Conservation (phyloP, 1,140 invertebrate genomes). For the Patella vulgata region DNA sequence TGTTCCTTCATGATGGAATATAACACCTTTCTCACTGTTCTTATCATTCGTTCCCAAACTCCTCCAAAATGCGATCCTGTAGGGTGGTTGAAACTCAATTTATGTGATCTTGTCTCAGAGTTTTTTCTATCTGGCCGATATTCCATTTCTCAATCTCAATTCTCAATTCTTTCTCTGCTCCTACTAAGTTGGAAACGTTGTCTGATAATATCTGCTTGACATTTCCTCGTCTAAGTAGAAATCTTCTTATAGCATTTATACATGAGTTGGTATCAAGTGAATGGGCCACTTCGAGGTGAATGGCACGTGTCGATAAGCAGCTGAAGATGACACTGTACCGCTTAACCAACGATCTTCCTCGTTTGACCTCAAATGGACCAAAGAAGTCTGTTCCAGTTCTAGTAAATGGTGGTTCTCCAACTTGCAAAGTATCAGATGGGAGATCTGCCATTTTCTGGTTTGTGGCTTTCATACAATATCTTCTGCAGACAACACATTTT, state of each 20-base stretch:
- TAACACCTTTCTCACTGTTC: too few relatives aligned
- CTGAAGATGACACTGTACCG: constrained; percentile 46
- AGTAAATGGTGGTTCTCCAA: constrained; percentile 39
- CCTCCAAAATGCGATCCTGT: constrained; percentile 60
- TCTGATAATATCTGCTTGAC: constrained; percentile 6
- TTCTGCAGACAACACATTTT: constrained; percentile 4
- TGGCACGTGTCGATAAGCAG: constrained; percentile 33
- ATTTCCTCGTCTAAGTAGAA: constrained; percentile 31
- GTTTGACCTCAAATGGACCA: constrained; percentile 42
- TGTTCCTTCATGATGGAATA: constrained; percentile 9
- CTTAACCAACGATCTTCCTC: constrained; percentile 22
- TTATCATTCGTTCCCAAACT: constrained; percentile 55
- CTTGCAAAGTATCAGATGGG: constrained; percentile 17
- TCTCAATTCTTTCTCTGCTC: constrained; percentile 35
- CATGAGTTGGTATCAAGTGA: constrained; percentile 24
- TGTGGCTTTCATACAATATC: neutral
- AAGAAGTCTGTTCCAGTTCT: constrained; percentile 48
- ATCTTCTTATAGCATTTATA: constrained; percentile 31
- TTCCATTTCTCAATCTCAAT: constrained; percentile 30
- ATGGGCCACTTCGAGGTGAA: constrained; percentile 38
- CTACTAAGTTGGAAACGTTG: constrained; percentile 31
- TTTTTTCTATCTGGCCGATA: neutral
- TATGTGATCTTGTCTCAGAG: constrained; percentile 28
- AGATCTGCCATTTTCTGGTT: constrained; percentile 32
- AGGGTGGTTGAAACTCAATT: constrained; percentile 64